Evolutionary conservation across 2,888 invertebrate genomes (phyloP).

Genomic region (Pachycephus smyrnensis): DNA sequence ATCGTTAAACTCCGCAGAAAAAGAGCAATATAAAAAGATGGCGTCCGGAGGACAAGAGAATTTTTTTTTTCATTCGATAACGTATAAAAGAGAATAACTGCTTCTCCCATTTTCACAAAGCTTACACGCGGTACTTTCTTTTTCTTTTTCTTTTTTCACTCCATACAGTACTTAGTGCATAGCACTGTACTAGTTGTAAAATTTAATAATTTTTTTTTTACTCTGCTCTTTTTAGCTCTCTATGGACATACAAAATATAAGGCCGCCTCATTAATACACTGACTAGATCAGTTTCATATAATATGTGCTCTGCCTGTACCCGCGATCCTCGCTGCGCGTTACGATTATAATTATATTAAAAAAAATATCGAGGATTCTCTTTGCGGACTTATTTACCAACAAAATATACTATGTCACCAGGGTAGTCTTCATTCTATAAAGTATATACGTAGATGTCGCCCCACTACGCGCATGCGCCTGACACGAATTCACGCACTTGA

Average conservation of each 20-base stretch:
- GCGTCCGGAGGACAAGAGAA: neutral
- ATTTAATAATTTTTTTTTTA: slow-evolving; percentile 30
- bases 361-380: slow-evolving; percentile 33
- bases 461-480: neutral
- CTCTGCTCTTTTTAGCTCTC: neutral
- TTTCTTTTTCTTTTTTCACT: slow-evolving; percentile 3
- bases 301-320: slow-evolving; percentile 39
- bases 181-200: slow-evolving; percentile 13
- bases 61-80: neutral
- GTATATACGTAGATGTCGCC: neutral
- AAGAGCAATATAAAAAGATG: neutral
- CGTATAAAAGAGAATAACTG: neutral
- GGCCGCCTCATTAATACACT: slow-evolving; percentile 67
- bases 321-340: slow-evolving; percentile 33
- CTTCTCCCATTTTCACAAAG: neutral
- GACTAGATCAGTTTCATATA: slow-evolving; percentile 64
- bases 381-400: slow-evolving; percentile 44
- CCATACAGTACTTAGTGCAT: neutral
- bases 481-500: neutral
- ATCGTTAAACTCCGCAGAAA: neutral
- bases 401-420: slow-evolving; percentile 48
- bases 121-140: neutral
- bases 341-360: slow-evolving; percentile 45
- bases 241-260: slow-evolving; percentile 64
- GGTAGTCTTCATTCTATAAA: neutral